Percentiles rank a stretch among this genome's conserved stretches.
phyloP scores from a whole-genome alignment of 2,797 vertebrate genomes.

The Linurgus olivaceus region DNA sequence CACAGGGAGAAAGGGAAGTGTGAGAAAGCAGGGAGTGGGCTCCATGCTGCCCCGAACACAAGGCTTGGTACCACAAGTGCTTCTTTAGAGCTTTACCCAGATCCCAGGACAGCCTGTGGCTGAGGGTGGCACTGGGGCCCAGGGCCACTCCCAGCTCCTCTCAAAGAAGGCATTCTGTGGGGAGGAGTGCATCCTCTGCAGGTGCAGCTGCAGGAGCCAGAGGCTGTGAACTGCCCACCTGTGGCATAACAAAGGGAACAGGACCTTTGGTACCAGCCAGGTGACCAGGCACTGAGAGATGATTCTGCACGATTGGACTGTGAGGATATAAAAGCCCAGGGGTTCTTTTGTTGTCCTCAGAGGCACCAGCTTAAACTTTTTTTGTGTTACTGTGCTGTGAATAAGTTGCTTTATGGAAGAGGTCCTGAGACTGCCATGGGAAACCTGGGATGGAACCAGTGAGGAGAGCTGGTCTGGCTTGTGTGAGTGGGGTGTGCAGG shows the following conservation, averaged over 20 bases:
- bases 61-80: not conserved
- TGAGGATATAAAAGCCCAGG: not conserved
- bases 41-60: accelerated
- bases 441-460: accelerated
- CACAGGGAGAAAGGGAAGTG: not conserved
- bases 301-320: not conserved
- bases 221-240: not conserved
- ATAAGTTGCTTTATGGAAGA: not conserved
- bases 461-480: not conserved
- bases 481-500: not conserved
- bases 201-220: not conserved
- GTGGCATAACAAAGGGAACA: not conserved
- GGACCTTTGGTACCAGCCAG: not conserved
- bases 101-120: not conserved
- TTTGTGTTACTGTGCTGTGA: not conserved
- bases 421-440: not conserved
- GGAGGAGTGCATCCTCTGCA: not conserved
- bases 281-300: not conserved
- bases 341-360: not conserved
- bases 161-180: not conserved
- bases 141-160: not conserved
- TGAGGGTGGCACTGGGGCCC: not conserved
- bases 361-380: not conserved
- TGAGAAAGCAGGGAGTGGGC: not conserved
- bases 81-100: not conserved